Evolutionary conservation across 2,113 vertebrate species (phyloP).

Genomic region (Sylvilagus bachmani): DNA sequence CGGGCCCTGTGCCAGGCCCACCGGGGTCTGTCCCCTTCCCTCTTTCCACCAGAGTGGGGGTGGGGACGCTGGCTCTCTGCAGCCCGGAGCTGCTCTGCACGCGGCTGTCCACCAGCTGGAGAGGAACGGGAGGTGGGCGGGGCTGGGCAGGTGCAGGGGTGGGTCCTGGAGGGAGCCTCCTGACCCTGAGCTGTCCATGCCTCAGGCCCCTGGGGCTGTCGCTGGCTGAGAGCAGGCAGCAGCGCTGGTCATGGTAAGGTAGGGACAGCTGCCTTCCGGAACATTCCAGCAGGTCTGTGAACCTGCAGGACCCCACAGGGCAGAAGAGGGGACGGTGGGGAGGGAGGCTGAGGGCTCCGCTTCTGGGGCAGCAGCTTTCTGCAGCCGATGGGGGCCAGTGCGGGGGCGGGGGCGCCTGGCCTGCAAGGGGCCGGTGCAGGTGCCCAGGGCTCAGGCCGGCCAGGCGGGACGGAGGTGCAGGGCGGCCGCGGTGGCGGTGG

Average conservation of each 20-base stretch:
- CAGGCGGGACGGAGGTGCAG: background rate
- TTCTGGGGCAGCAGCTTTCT: background rate
- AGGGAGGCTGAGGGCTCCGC: too few relatives aligned
- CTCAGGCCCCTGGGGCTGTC: background rate
- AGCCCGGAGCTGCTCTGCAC: background rate
- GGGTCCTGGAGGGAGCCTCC: too few relatives aligned
- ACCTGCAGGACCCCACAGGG: too few relatives aligned
- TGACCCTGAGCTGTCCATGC: rapidly evolving
- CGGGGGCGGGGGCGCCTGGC: too few relatives aligned
- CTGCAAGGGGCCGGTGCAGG: background rate
- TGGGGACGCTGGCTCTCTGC: too few relatives aligned
- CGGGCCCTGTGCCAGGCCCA: too few relatives aligned
- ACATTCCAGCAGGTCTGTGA: background rate
- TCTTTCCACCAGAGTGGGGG: too few relatives aligned
- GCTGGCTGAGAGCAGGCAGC: background rate
- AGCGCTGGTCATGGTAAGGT: too few relatives aligned
- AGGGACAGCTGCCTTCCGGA: background rate
- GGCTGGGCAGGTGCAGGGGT: background rate
- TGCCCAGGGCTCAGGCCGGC: background rate
- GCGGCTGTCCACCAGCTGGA: background rate
- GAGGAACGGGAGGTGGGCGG: rapidly evolving
- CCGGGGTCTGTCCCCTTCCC: background rate
- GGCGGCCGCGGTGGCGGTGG: too few relatives aligned
- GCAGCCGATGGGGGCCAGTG: rapidly evolving
- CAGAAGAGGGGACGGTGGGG: background rate